Evolutionary conservation across 2,797 vertebrate genomes (phyloP).

Genomic region (Sebastes diaconus): DNA sequence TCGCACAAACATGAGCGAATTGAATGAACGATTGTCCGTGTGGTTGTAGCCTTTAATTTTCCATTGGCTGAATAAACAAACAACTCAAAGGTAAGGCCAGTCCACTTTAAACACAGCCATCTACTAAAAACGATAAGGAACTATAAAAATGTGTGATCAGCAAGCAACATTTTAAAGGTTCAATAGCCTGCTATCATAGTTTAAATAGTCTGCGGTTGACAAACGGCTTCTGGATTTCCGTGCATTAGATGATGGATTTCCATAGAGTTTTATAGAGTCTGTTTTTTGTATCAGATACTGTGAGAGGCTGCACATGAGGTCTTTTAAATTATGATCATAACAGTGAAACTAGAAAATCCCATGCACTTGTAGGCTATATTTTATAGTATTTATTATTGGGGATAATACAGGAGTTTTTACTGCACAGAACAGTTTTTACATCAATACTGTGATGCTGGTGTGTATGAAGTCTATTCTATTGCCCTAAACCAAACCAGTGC

Average conservation of each 20-base stretch:
- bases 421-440: not conserved
- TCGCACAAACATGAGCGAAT: slow-evolving; percentile 19
- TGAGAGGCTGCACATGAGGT: not conserved
- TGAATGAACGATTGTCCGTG: slow-evolving; percentile 12
- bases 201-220: slow-evolving; percentile 12
- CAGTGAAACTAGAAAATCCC: not conserved
- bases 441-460: not conserved
- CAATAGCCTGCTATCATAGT: slow-evolving; percentile 24
- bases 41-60: slow-evolving; percentile 40
- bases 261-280: not conserved
- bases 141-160: slow-evolving; percentile 32
- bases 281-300: not conserved
- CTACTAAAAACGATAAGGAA: slow-evolving; percentile 31
- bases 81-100: slow-evolving; percentile 15
- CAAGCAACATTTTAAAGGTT: slow-evolving; percentile 13
- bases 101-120: slow-evolving; percentile 8
- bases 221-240: not conserved
- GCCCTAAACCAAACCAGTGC: not conserved
- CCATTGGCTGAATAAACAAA: slow-evolving; percentile 27
- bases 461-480: not conserved
- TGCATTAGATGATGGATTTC: not conserved
- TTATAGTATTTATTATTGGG: not conserved
- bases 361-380: not conserved
- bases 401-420: not conserved
- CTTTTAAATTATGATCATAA: not conserved